Conservation (phyloP, 2,888 invertebrate genomes). For the Tenthredo mesomela region DNA sequence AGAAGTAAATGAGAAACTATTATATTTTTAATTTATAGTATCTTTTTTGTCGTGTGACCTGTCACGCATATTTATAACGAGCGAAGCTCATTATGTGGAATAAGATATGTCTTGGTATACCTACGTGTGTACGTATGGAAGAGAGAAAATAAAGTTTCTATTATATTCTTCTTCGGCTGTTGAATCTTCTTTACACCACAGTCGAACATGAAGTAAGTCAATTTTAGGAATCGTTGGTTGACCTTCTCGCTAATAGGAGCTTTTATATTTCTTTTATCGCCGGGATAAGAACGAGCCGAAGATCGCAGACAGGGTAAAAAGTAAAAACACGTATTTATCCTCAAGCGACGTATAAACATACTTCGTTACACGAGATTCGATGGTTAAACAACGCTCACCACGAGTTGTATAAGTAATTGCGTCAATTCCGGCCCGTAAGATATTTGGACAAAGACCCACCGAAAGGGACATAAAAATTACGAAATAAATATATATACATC, state of each 20-base stretch:
- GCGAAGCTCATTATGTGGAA: background rate
- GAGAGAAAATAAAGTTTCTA: background rate
- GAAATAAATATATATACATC: background rate
- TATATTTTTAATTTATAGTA: constrained; percentile 6
- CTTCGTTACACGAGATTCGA: constrained; percentile 37
- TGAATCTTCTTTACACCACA: background rate
- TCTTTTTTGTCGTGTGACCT: background rate
- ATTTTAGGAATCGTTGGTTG: background rate
- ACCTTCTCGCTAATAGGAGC: background rate
- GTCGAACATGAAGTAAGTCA: background rate
- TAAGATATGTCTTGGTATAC: constrained; percentile 2
- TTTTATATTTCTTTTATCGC: background rate
- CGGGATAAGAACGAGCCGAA: background rate
- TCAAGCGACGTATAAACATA: constrained; percentile 21
- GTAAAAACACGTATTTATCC: constrained; percentile 31
- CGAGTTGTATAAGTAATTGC: constrained; percentile 47
- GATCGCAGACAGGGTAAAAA: background rate
- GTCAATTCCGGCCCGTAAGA: constrained; percentile 38
- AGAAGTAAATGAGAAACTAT: constrained; percentile 13
- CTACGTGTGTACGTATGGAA: background rate
- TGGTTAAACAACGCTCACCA: constrained; percentile 32
- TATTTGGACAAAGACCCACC: constrained; percentile 47
- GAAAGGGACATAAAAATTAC: constrained; percentile 49
- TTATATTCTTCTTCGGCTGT: background rate
- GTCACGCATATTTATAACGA: background rate